phyloP scores from a whole-genome alignment of 1,140 invertebrate genomes.

The Sogatella furcifera region DNA sequence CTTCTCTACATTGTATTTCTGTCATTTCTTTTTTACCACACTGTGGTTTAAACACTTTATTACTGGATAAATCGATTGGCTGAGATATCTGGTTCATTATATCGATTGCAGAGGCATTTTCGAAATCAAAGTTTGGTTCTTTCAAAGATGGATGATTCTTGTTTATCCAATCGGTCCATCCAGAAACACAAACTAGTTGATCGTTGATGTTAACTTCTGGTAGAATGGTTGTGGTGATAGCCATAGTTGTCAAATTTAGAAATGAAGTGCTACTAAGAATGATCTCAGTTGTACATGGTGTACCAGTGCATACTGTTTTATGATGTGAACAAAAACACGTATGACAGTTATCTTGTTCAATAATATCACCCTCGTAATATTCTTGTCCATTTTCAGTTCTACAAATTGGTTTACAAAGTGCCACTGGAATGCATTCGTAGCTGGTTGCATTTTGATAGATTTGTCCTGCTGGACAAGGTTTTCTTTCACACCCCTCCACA shows the following conservation, averaged over 20 bases:
- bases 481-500: constrained; percentile 61
- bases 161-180: constrained; percentile 69
- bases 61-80: too few relatives aligned
- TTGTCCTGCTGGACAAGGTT: constrained; percentile 55
- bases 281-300: constrained; percentile 41
- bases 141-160: constrained; percentile 40
- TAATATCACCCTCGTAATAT: constrained; percentile 66
- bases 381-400: constrained; percentile 48
- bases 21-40: constrained; percentile 50
- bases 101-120: background rate
- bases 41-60: constrained; percentile 20
- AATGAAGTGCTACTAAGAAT: background rate
- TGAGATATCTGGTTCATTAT: too few relatives aligned
- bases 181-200: constrained; percentile 41
- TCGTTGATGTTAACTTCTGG: constrained; percentile 18
- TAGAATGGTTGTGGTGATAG: constrained; percentile 21
- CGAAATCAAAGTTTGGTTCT: constrained; percentile 27
- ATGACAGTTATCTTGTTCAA: constrained; percentile 63
- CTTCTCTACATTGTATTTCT: constrained; percentile 61
- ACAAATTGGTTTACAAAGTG: constrained; percentile 57
- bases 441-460: constrained; percentile 58
- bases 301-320: constrained; percentile 53
- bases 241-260: constrained; percentile 5
- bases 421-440: constrained; percentile 58
- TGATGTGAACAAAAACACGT: constrained; percentile 54